These are phyloP conservation scores for Gibbula magus DNA, from an alignment of 2,888 invertebrate species.

Conservation along the genomic window DNA sequence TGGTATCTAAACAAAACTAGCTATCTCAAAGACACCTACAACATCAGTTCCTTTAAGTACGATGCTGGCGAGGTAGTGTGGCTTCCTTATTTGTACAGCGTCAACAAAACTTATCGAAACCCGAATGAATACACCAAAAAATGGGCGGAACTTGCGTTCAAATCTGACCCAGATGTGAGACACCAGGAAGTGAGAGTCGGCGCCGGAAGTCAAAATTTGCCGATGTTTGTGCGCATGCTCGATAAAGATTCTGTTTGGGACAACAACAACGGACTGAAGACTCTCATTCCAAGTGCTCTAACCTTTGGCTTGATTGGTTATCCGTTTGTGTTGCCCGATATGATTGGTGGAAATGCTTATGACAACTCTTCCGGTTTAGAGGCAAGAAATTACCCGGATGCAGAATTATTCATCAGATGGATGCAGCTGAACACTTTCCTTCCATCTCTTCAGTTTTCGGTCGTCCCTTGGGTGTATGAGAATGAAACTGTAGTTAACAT, in stretches of 20 bases:
- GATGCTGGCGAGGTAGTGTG: constrained; percentile 81
- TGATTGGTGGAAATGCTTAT: constrained; percentile 78
- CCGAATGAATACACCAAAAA: constrained; percentile 61
- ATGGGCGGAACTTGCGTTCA: constrained; percentile 58
- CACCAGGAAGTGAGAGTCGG: constrained; percentile 91
- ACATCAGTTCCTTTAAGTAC: constrained; percentile 92
- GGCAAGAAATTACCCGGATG: constrained; percentile 48
- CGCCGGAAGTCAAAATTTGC: constrained; percentile 86
- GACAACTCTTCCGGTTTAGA: constrained; percentile 35
- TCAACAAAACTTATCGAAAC: constrained; percentile 44
- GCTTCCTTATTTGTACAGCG: constrained; percentile 57
- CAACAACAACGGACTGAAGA: constrained; percentile 82
- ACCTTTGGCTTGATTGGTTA: constrained; percentile 79
- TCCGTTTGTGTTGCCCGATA: constrained; percentile 92
- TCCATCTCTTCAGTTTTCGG: constrained; percentile 91
- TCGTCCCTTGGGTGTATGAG: constrained; percentile 76
- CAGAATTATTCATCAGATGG: constrained; percentile 85
- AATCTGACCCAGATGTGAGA: constrained; percentile 66
- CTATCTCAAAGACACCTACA: constrained; percentile 80
- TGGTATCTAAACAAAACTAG: constrained; percentile 85
- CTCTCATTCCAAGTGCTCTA: constrained; percentile 88
- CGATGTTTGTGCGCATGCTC: constrained; percentile 86
- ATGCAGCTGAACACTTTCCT: constrained; percentile 90
- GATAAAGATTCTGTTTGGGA: constrained; percentile 93
- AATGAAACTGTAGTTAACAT: constrained; percentile 54